Evolutionary conservation across 2,797 vertebrate species (phyloP).

Genomic region (Heteromormyrus szaboi): DNA sequence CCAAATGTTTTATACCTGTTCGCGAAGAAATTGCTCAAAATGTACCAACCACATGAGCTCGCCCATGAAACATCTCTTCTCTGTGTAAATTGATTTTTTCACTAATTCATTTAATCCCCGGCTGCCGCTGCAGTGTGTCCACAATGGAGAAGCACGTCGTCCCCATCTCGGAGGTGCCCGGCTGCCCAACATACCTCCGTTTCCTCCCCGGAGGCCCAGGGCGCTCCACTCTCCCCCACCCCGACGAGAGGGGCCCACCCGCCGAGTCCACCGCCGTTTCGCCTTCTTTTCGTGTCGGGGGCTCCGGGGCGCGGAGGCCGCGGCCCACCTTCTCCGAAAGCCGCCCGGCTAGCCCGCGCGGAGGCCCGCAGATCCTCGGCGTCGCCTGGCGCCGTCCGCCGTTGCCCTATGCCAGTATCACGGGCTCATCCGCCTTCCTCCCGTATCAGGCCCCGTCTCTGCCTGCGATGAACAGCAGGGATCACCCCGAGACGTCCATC

Average conservation of each 20-base stretch:
- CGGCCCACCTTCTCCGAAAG: not conserved
- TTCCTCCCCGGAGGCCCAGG: not conserved
- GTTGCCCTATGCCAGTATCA: not conserved
- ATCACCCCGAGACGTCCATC: not conserved
- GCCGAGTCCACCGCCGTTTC: not conserved
- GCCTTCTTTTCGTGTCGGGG: not conserved
- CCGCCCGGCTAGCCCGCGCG: not conserved
- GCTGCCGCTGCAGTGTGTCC: not conserved
- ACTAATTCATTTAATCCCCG: not conserved
- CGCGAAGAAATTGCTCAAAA: not conserved
- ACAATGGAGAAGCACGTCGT: not conserved
- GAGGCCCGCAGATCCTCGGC: conserved; percentile 12
- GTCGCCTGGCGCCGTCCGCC: not conserved
- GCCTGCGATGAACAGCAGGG: not conserved
- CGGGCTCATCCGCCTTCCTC: not conserved
- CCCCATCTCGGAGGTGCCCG: not conserved
- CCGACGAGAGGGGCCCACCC: not conserved
- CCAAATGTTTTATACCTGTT: not conserved
- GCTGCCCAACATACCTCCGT: not conserved
- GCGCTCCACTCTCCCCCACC: not conserved
- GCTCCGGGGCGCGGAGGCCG: not conserved
- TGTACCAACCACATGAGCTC: not conserved
- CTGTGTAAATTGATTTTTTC: not conserved
- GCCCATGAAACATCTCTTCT: not conserved
- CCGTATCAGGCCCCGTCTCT: not conserved